Percentiles rank a stretch among this genome's conserved stretches.
Conservation (phyloP, 2,888 invertebrate genomes). For the Meghimatium bilineatum region DNA sequence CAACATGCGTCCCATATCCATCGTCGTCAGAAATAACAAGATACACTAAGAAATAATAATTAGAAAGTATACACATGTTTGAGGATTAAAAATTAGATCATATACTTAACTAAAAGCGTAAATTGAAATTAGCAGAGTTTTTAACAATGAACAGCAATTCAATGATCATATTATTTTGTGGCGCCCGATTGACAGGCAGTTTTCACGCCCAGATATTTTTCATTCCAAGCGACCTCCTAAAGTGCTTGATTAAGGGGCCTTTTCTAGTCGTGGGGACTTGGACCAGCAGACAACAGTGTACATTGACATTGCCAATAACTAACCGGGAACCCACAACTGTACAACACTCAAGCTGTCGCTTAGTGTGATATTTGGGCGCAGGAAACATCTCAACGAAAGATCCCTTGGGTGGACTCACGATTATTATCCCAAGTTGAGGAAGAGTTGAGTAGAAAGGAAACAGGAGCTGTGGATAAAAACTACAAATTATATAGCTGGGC, state of each 20-base stretch:
- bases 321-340: neutral
- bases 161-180: neutral
- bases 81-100: no score
- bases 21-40: no score
- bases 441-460: neutral
- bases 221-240: neutral
- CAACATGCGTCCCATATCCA: no score
- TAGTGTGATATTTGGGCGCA: neutral
- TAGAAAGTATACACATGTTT: no score
- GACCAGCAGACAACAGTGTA: neutral
- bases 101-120: no score
- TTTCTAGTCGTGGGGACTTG: neutral
- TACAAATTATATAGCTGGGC: no score
- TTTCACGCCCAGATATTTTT: neutral
- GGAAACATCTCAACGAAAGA: neutral
- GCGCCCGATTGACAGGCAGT: neutral
- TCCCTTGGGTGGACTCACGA: conserved; percentile 3
- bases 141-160: neutral
- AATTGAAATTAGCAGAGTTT: neutral
- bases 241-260: neutral
- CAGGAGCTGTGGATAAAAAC: neutral
- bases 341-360: neutral
- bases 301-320: neutral
- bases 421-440: neutral
- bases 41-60: no score